phyloP scores from a whole-genome alignment of 2,797 vertebrate genomes.

The Cyprinodon diabolis region DNA sequence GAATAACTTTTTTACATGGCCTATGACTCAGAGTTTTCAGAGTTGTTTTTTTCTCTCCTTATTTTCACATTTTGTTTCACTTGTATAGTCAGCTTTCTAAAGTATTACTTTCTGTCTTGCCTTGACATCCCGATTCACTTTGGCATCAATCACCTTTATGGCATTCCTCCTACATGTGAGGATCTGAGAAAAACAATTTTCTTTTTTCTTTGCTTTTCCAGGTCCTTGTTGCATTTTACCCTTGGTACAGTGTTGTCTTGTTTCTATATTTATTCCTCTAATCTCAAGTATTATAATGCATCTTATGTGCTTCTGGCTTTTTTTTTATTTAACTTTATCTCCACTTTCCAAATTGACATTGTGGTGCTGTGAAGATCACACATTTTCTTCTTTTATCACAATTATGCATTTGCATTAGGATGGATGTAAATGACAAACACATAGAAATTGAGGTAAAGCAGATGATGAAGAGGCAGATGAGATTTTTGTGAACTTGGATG shows the following conservation, averaged over 20 bases:
- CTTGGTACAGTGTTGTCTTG: not conserved
- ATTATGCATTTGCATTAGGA: constrained; percentile 59
- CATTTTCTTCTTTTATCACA: constrained; percentile 60
- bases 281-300: constrained; percentile 26
- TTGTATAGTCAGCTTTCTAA: not conserved
- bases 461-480: constrained; percentile 28
- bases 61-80: not conserved
- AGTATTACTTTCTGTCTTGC: not conserved
- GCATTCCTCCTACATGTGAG: not conserved
- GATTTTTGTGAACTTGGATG: constrained; percentile 27
- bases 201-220: not conserved
- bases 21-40: not conserved
- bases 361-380: constrained; percentile 51
- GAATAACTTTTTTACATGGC: not conserved
- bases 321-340: constrained; percentile 22
- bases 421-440: constrained; percentile 25
- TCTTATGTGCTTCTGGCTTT: constrained; percentile 16
- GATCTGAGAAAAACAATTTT: not conserved
- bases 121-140: not conserved
- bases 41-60: constrained; percentile 1
- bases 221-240: not conserved
- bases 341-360: constrained; percentile 63
- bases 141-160: not conserved
- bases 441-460: constrained; percentile 29
- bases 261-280: not conserved